Percentiles rank a stretch among this genome's conserved stretches.
Evolutionary conservation across 2,888 invertebrate species (phyloP).

Genomic region (Phengaris arion): DNA sequence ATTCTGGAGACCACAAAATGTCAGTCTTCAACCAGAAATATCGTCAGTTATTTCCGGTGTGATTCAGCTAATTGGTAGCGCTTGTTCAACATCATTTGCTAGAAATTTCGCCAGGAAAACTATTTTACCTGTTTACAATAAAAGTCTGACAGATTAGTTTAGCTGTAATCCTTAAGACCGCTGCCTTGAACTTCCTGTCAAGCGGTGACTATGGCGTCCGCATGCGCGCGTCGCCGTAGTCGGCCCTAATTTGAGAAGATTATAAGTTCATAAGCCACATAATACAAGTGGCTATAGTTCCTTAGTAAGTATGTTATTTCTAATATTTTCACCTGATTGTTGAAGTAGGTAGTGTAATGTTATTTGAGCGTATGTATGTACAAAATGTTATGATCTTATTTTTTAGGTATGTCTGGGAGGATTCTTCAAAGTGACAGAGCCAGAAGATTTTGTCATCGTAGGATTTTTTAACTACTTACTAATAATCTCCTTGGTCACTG

Average conservation of each 20-base stretch:
- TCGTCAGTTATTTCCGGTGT: slow-evolving; percentile 53
- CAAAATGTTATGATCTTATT: slow-evolving; percentile 29
- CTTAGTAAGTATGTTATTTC: too few relatives aligned
- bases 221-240: too few relatives aligned
- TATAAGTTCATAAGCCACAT: too few relatives aligned
- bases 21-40: slow-evolving; percentile 48
- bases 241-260: too few relatives aligned
- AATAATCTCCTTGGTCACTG: slow-evolving; percentile 55
- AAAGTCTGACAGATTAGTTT: background rate
- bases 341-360: background rate
- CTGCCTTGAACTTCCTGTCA: too few relatives aligned
- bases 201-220: too few relatives aligned
- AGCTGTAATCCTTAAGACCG: too few relatives aligned
- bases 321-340: background rate
- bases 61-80: slow-evolving; percentile 52
- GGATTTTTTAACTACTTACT: slow-evolving; percentile 61
- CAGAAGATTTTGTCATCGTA: slow-evolving; percentile 40
- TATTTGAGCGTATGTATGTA: too few relatives aligned
- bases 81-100: slow-evolving; percentile 46
- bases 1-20: slow-evolving; percentile 51
- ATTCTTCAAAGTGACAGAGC: slow-evolving; percentile 52
- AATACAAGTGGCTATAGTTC: too few relatives aligned
- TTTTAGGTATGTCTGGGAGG: slow-evolving; percentile 55
- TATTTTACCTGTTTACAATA: background rate
- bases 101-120: too few relatives aligned